Evolutionary conservation across 1,140 invertebrate species (phyloP), one percentile per base, ranked within the genome.

Genomic region (Lepidurus apus): DNA sequence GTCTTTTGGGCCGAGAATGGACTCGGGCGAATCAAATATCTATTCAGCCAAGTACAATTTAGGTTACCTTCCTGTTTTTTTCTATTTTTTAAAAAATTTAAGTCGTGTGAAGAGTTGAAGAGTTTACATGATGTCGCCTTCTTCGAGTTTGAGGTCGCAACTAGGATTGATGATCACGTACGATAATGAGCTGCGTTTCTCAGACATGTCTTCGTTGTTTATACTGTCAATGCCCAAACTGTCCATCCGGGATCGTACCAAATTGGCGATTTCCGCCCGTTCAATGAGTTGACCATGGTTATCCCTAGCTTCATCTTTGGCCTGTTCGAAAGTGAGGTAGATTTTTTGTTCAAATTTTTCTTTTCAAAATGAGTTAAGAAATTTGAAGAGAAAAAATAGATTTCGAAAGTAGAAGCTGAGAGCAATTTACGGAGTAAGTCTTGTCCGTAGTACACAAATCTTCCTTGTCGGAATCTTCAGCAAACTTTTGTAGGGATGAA

Each of bases 91-190:
- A 1, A 65, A 65, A 4, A 0, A 1, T 13, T 7, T 0, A 21
- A 65, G 8, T 65, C 21, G 21, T 65, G 13, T 9, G 6, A 65
- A 13, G 21, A 21, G 53, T 17, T 21, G 7, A 47, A 1, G 78
- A 77, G 87, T 91, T 91, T 87, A 97, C 91, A 99, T 94, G 74
- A 98, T 93, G 87, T 99, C 97, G 65, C 95, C 97, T 84, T 96
- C 93, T 86, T 98, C 94, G 75, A 99, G 88, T 84, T 96, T 96
- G 0, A 98, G 88, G 87, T 99, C 97, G 88, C 96, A 98, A 84
- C 94, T 96, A 0, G 97, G 97, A 85, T 99, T 99, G 83, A 98
- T 98, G 82, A 99, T 98, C 77, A 98, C 97, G 86, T 98, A 99
- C 2, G 96, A 98, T 8, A 99, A 88, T 80, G 91, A 94, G 86